A percentile compares a stretch with the other conserved stretches of the same genome.
phyloP scores from a whole-genome alignment of 2,888 invertebrate species.

The Parnassius orleans region DNA sequence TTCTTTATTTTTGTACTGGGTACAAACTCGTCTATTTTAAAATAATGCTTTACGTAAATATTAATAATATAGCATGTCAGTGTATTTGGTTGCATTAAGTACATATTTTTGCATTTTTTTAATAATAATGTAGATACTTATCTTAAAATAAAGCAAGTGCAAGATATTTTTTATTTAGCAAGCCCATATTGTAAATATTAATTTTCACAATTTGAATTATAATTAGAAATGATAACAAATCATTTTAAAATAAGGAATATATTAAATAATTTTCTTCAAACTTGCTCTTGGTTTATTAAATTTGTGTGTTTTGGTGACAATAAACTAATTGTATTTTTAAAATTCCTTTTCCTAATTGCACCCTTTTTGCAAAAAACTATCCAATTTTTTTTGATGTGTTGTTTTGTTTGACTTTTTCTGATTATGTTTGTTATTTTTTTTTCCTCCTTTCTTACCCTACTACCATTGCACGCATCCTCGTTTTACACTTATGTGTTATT shows the following conservation, averaged over 20 bases:
- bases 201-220: neutral
- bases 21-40: slow-evolving; percentile 3
- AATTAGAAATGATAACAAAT: too few species aligned
- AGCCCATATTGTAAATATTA: slow-evolving; percentile 10
- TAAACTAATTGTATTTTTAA: slow-evolving; percentile 72
- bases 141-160: slow-evolving; percentile 57
- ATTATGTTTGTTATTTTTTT: slow-evolving; percentile 80
- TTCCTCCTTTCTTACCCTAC: slow-evolving; percentile 63
- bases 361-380: slow-evolving; percentile 51
- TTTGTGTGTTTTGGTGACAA: slow-evolving; percentile 65
- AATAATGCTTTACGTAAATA: slow-evolving; percentile 36
- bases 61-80: slow-evolving; percentile 57
- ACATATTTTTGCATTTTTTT: slow-evolving; percentile 41
- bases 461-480: slow-evolving; percentile 73
- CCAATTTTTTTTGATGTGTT: slow-evolving; percentile 56
- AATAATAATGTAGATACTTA: slow-evolving; percentile 54
- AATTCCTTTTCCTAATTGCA: slow-evolving; percentile 75
- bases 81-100: slow-evolving; percentile 59
- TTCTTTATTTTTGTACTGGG: slow-evolving; percentile 3
- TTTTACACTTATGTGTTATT: slow-evolving; percentile 72
- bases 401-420: slow-evolving; percentile 76
- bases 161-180: slow-evolving; percentile 40
- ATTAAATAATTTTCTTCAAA: slow-evolving; percentile 19
- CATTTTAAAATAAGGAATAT: too few species aligned
- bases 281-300: slow-evolving; percentile 67